Evolutionary conservation across 2,888 invertebrate species (phyloP).

Genomic region (Entomobrya multifasciata): DNA sequence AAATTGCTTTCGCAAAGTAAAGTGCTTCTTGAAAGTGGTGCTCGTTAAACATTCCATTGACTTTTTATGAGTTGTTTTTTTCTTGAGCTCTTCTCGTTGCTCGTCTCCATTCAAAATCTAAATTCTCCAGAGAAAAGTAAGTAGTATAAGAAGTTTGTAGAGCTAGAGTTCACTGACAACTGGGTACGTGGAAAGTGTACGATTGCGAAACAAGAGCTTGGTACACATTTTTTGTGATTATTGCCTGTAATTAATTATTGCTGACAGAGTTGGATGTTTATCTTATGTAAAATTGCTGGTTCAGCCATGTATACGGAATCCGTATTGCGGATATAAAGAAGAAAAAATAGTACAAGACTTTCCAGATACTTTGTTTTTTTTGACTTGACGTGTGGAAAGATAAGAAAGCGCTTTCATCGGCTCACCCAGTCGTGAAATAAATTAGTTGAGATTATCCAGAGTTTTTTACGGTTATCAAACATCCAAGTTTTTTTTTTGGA

Average conservation of each 20-base stretch:
- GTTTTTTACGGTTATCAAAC: neutral
- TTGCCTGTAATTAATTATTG: conserved; percentile 4
- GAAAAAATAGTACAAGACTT: too few species aligned
- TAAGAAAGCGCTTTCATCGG: too few species aligned
- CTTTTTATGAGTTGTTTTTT: neutral
- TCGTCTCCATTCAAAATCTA: conserved; percentile 7
- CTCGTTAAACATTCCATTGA: conserved; percentile 47
- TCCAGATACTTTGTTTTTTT: too few species aligned
- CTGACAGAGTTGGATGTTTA: neutral
- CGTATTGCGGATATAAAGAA: too few species aligned
- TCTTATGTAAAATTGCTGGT: conserved; percentile 17
- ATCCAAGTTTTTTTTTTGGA: neutral
- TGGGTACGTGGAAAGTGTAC: too few species aligned
- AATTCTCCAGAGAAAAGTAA: neutral
- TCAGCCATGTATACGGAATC: neutral
- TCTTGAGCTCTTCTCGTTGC: neutral
- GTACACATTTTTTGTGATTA: conserved; percentile 29
- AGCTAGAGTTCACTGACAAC: too few species aligned
- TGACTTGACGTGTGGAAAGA: too few species aligned
- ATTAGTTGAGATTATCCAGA: neutral
- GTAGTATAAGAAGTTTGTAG: too few species aligned
- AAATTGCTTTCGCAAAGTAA: conserved; percentile 9
- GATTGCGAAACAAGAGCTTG: neutral
- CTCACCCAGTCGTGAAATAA: neutral
- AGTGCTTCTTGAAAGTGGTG: conserved; percentile 40